Conservation (phyloP, 2,888 invertebrate genomes). For the Monochamus alternatus region DNA sequence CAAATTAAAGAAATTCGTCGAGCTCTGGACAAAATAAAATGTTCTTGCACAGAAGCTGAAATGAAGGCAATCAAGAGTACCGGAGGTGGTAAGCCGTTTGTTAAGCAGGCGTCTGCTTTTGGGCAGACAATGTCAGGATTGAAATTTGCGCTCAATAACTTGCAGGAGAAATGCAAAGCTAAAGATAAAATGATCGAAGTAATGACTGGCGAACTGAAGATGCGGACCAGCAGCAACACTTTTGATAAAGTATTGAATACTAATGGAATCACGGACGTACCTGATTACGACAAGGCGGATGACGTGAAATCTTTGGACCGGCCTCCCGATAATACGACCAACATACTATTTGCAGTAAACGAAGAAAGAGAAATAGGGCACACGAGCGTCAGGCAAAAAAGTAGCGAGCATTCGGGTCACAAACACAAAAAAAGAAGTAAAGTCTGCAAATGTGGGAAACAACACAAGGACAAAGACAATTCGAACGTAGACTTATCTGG, state of each 20-base stretch:
- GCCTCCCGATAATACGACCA: slow-evolving; percentile 32
- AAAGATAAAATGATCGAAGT: slow-evolving; percentile 66
- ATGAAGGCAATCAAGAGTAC: slow-evolving; percentile 45
- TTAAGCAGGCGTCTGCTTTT: slow-evolving; percentile 58
- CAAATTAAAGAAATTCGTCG: slow-evolving; percentile 58
- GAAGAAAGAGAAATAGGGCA: slow-evolving; percentile 30
- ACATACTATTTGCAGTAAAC: slow-evolving; percentile 41
- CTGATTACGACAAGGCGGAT: slow-evolving; percentile 54
- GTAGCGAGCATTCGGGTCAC: background rate
- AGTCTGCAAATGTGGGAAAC: slow-evolving; percentile 51
- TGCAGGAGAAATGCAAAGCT: slow-evolving; percentile 64
- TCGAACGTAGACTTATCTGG: slow-evolving; percentile 52
- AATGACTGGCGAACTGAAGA: slow-evolving; percentile 63
- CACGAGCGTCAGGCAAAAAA: background rate
- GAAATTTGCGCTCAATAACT: slow-evolving; percentile 61
- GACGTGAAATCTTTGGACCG: slow-evolving; percentile 40
- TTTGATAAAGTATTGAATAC: slow-evolving; percentile 53
- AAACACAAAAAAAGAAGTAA: slow-evolving; percentile 36
- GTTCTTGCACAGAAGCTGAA: slow-evolving; percentile 59
- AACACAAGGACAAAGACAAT: slow-evolving; percentile 49
- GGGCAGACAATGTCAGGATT: slow-evolving; percentile 62
- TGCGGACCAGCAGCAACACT: slow-evolving; percentile 56
- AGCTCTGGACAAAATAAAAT: slow-evolving; percentile 57
- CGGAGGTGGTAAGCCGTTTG: slow-evolving; percentile 47
- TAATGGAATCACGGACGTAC: slow-evolving; percentile 40